These are phyloP conservation scores for Acrocephalus scirpaceus DNA, from an alignment of 2,797 vertebrate species.

Conservation along the genomic window DNA sequence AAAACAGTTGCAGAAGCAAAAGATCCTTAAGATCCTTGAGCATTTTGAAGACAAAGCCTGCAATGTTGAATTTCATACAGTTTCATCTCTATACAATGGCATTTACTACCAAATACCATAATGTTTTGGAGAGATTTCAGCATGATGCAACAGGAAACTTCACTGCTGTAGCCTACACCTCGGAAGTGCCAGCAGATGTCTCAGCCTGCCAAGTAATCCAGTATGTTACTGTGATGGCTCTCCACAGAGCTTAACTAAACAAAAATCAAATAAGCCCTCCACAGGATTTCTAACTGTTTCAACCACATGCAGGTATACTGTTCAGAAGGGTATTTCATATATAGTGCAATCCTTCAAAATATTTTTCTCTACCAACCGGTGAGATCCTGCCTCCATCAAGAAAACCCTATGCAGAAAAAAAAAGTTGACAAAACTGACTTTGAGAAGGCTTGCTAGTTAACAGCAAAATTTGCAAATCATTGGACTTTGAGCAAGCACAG, in stretches of 20 bases:
- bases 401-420: not conserved
- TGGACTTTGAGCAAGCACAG: not conserved
- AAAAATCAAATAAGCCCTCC: not conserved
- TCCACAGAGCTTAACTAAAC: not conserved
- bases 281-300: not conserved
- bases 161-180: not conserved
- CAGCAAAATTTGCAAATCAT: not conserved
- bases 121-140: not conserved
- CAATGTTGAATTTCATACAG: not conserved
- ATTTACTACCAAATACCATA: not conserved
- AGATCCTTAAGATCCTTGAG: not conserved
- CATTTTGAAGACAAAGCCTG: not conserved
- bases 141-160: not conserved
- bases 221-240: not conserved
- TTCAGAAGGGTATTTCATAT: not conserved
- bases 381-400: not conserved
- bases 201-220: constrained; percentile 43
- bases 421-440: not conserved
- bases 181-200: constrained; percentile 48
- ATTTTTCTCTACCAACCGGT: not conserved
- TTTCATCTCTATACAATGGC: not conserved
- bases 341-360: not conserved
- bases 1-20: not conserved
- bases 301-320: not conserved
- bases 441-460: not conserved